Conservation (phyloP, 1,140 invertebrate genomes). For the Drosophila pectinifera region DNA sequence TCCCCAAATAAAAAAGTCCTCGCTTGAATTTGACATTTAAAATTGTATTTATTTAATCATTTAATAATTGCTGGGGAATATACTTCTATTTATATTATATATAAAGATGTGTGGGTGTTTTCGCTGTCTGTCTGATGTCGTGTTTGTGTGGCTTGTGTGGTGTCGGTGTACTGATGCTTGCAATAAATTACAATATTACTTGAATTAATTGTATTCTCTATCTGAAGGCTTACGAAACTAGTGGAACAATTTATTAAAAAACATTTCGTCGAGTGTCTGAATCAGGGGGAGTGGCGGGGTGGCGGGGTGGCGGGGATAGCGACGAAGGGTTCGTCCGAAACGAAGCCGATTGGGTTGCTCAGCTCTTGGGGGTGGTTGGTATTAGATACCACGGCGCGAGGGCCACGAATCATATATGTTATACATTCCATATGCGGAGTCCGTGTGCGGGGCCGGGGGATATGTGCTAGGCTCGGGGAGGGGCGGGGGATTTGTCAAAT, state of each 20-base stretch:
- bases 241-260: conserved; percentile 69
- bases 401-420: conserved; percentile 47
- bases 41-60: conserved; percentile 83
- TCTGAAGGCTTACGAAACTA: conserved; percentile 68
- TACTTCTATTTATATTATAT: conserved; percentile 71
- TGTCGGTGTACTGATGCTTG: conserved; percentile 47
- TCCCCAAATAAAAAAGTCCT: conserved; percentile 19
- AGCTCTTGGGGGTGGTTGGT: conserved; percentile 44
- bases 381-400: conserved; percentile 68
- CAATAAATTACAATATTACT: conserved; percentile 79
- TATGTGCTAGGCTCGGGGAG: conserved; percentile 40
- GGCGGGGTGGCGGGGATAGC: neutral
- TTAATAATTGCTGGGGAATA: conserved; percentile 80
- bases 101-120: conserved; percentile 53
- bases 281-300: neutral
- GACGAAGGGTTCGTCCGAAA: conserved; percentile 14
- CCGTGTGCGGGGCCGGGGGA: no score
- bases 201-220: conserved; percentile 66
- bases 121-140: conserved; percentile 28
- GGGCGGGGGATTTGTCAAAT: no score
- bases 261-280: conserved; percentile 53
- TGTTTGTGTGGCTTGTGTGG: no score
- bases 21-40: conserved; percentile 77
- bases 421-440: conserved; percentile 44
- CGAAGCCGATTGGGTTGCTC: conserved; percentile 24